Percentiles rank a stretch among this genome's conserved stretches.
phyloP scores from a whole-genome alignment of 2,888 invertebrate species.

The Orthosia gracilis region DNA sequence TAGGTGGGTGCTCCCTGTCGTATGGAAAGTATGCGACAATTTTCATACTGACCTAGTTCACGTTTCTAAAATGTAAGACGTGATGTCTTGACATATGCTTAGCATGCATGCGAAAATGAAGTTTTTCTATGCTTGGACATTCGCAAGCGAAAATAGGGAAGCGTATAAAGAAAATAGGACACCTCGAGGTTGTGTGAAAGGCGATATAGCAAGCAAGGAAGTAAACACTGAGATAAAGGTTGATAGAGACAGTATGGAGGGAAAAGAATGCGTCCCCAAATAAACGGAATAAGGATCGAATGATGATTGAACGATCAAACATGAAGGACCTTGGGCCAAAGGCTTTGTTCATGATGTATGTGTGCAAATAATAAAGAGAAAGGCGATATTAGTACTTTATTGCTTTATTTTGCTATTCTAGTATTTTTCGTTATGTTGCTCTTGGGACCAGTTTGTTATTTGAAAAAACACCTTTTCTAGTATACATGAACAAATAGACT shows the following conservation, averaged over 20 bases:
- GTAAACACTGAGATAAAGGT: slow-evolving; percentile 12
- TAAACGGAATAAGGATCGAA: slow-evolving; percentile 2
- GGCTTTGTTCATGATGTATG: slow-evolving; percentile 5
- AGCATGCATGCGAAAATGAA: slow-evolving; percentile 48
- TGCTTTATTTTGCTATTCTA: background rate
- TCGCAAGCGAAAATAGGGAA: slow-evolving; percentile 3
- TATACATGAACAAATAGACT: background rate
- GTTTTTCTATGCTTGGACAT: slow-evolving; percentile 46
- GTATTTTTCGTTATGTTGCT: slow-evolving; percentile 12
- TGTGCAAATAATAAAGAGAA: slow-evolving; percentile 16
- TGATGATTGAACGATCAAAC: slow-evolving; percentile 39
- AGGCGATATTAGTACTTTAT: slow-evolving; percentile 9
- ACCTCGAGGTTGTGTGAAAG: slow-evolving; percentile 1
- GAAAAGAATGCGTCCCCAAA: slow-evolving; percentile 1
- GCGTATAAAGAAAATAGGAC: slow-evolving; percentile 1
- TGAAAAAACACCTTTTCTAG: background rate
- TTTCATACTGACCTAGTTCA: slow-evolving; percentile 54
- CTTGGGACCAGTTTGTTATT: slow-evolving; percentile 2
- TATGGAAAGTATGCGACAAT: slow-evolving; percentile 30
- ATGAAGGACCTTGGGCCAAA: slow-evolving; percentile 12
- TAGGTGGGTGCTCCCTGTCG: slow-evolving; percentile 22
- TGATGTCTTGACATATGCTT: slow-evolving; percentile 51
- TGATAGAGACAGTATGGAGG: background rate
- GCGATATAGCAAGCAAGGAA: background rate
- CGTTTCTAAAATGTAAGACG: slow-evolving; percentile 50